phyloP scores from a whole-genome alignment of 1,140 invertebrate species.

The Probaryconus sp. region DNA sequence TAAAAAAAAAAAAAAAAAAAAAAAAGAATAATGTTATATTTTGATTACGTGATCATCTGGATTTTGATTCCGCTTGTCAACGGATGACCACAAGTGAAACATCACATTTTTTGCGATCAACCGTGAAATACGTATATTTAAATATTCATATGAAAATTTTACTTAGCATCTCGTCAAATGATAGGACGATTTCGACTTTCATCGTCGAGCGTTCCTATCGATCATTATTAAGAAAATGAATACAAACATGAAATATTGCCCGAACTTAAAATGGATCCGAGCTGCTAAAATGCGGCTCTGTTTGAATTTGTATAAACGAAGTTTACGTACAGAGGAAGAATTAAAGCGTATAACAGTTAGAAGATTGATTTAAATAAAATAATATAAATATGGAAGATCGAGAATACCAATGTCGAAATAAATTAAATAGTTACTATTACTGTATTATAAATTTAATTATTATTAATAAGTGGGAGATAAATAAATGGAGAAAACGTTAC shows the following conservation, averaged over 20 bases:
- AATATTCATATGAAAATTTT: conserved; percentile 49
- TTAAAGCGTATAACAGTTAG: conserved; percentile 71
- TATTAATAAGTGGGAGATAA: conserved; percentile 75
- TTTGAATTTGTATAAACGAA: conserved; percentile 74
- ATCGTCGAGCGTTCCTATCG: conserved; percentile 34
- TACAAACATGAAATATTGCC: conserved; percentile 46
- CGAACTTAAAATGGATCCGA: conserved; percentile 3
- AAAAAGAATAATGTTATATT: conserved; percentile 47
- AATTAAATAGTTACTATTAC: conserved; percentile 74
- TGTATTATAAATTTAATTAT: conserved; percentile 76
- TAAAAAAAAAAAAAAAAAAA: conserved; percentile 13
- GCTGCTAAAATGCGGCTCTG: conserved; percentile 62
- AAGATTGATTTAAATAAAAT: conserved; percentile 69
- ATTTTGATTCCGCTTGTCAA: conserved; percentile 30
- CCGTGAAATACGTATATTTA: conserved; percentile 39
- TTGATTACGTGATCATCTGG: conserved; percentile 49
- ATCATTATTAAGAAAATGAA: too few species aligned
- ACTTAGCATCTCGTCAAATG: conserved; percentile 30
- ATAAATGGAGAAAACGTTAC: conserved; percentile 70
- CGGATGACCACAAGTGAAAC: conserved; percentile 34
- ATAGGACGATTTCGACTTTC: conserved; percentile 28
- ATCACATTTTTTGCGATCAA: conserved; percentile 48
- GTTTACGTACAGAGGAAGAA: conserved; percentile 64
- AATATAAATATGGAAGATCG: conserved; percentile 74
- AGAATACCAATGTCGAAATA: conserved; percentile 66